A percentile compares a stretch with the other conserved stretches of the same genome.
phyloP scores from a whole-genome alignment of 2,797 vertebrate genomes.

The Trachurus trachurus region DNA sequence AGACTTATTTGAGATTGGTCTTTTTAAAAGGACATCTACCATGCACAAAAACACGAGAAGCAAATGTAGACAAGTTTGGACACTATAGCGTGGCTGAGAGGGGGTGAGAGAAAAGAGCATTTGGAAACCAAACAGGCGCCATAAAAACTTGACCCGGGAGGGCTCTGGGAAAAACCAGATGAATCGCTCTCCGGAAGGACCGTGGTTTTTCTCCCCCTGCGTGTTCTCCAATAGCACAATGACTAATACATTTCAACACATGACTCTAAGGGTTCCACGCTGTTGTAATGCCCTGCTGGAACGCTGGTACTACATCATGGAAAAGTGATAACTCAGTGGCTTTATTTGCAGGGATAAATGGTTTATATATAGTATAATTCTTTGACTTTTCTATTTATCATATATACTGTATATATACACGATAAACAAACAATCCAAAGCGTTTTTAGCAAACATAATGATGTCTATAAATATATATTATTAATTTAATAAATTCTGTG shows the following conservation, averaged over 20 bases:
- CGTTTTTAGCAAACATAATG: not conserved
- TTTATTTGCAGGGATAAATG: constrained; percentile 26
- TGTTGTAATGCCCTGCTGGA: constrained; percentile 89
- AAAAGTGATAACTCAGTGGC: constrained; percentile 67
- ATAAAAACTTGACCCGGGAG: constrained; percentile 98
- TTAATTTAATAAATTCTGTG: not conserved
- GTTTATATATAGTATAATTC: not conserved
- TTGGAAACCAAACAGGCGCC: constrained; percentile 98
- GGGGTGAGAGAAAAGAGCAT: constrained; percentile 90
- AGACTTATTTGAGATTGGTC: constrained; percentile 97
- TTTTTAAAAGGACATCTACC: constrained; percentile 98
- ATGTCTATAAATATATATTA: not conserved
- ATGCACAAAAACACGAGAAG: constrained; percentile 97
- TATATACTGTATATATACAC: not conserved
- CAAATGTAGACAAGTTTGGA: constrained; percentile 99
- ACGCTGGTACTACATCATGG: constrained; percentile 82
- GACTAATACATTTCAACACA: constrained; percentile 94
- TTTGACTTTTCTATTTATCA: not conserved
- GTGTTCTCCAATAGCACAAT: constrained; percentile 91
- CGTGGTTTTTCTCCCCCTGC: constrained; percentile 90
- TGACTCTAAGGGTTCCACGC: constrained; percentile 89
- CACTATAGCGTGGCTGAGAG: constrained; percentile 92
- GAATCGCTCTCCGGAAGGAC: constrained; percentile 94
- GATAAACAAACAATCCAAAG: not conserved
- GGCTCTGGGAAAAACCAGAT: constrained; percentile 99